Base-by-base conservation (phyloP, 2,888 invertebrate species). In the Eueremaeus valkanovi region DNA sequence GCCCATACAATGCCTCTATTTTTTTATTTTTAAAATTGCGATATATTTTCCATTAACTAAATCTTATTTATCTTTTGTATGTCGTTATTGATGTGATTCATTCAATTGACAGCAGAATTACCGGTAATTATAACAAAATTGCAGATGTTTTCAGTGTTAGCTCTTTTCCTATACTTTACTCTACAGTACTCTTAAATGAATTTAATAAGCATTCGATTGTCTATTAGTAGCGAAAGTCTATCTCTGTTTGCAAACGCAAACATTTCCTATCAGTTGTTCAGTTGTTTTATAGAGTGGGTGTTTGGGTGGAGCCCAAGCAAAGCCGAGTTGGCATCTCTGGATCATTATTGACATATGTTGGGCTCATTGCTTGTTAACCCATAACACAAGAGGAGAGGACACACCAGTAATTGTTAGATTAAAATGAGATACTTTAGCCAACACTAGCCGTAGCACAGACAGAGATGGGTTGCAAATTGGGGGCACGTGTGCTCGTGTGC, bases 271-370 rank as follows among this genome's bases (percentile, higher is more conserved):
- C n/a, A n/a, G n/a, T n/a, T n/a, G n/a, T n/a, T n/a, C 21, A 66
- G 36, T 66, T 66, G 36, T 66, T 58, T 29, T 31, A 66, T 66
- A n/a, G 66, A 66, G 66, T 66, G 66, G 36, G 66, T 66, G 66
- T 66, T 66, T 66, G 66, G 66, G 66, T 66, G 66, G 66, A 66
- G 66, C 5, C 27, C 55, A 55, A 16, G 42, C 18, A 8, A 45
- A 18, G 6, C 2, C 18, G 16, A 45, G 11, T 45, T 45, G 42
- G 42, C 13, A 13, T 45, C 42, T 45, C 42, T 18, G 42, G 55
- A 58, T 27, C 6, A 31, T 61, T 61, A 61, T 61, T 61, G 61
- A 29, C 61, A 61, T 61, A 61, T 61, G 61, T 29, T 61, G 33
- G 27, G 61, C 61, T 16, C 31, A 61, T 61, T 27, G 16, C 61